phyloP scores from a whole-genome alignment of 2,888 invertebrate genomes.

The Trissonchulus latispiculum region DNA sequence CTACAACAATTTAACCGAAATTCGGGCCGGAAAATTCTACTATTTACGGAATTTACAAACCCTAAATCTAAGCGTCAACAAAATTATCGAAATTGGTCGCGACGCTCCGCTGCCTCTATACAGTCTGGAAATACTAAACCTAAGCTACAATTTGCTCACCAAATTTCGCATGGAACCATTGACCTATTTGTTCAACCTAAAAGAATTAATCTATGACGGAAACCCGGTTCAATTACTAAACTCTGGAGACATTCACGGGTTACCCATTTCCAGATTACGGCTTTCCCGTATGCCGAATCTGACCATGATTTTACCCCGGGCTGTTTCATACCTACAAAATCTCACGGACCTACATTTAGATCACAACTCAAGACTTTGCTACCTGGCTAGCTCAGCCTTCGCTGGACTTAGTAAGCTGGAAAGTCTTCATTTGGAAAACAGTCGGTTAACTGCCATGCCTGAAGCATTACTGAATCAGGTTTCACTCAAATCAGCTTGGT shows the following conservation, averaged over 20 bases:
- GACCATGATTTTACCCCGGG: conserved; percentile 7
- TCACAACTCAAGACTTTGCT: not conserved
- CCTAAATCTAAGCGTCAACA: conserved; percentile 20
- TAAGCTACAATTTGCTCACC: conserved; percentile 10
- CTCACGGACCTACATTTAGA: not conserved
- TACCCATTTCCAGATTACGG: not conserved
- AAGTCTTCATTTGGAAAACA: not conserved
- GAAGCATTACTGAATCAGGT: not conserved
- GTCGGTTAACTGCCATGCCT: not conserved
- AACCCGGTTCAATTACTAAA: conserved; percentile 11
- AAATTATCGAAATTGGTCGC: not conserved
- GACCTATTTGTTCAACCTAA: not conserved
- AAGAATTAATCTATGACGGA: conserved; percentile 13
- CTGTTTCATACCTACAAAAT: not conserved
- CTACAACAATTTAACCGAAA: not conserved
- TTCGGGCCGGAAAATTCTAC: conserved; percentile 21
- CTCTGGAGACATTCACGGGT: not conserved
- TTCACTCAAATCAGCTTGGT: not conserved
- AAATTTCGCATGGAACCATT: not conserved
- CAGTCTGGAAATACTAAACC: conserved; percentile 1
- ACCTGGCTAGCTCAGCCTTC: conserved; percentile 15
- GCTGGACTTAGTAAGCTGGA: not conserved
- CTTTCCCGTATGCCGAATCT: not conserved
- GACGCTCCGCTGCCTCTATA: not conserved
- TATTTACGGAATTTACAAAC: not conserved